Evolutionary conservation across 64 coral and sea anemone genomes (phyloP).

Genomic region (Porites australiensis): DNA sequence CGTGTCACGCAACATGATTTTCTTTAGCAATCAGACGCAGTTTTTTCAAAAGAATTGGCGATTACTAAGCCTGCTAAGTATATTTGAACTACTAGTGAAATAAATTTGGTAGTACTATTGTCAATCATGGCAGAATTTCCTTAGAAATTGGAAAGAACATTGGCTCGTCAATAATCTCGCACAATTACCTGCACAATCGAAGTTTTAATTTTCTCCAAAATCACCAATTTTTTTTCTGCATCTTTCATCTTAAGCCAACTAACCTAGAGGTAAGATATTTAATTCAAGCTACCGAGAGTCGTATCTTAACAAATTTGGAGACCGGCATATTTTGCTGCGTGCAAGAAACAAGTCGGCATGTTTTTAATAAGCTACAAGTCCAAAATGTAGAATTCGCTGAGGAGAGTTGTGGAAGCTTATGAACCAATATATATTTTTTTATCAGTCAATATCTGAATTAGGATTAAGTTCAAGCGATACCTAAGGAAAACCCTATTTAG

Average conservation of each 20-base stretch:
- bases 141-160: constrained; percentile 10
- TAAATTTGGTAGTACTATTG: constrained; percentile 1
- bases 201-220: constrained; percentile 15
- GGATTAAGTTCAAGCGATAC: constrained; percentile 2
- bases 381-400: no score
- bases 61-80: constrained; percentile 11
- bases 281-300: constrained; percentile 26
- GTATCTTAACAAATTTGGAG: constrained; percentile 3
- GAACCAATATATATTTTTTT: not conserved
- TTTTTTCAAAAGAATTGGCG: constrained; percentile 11
- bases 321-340: not conserved
- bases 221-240: not conserved
- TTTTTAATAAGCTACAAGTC: not conserved
- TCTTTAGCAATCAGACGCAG: constrained; percentile 3
- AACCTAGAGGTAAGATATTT: constrained; percentile 18
- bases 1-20: constrained; percentile 27
- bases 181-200: constrained; percentile 17
- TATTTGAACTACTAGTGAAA: constrained; percentile 17
- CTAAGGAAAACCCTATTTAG: constrained; percentile 1
- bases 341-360: not conserved
- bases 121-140: constrained; percentile 20
- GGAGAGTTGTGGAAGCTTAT: not conserved
- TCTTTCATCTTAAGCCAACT: not conserved
- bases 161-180: not conserved
- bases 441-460: constrained; percentile 2